Evolutionary conservation across 2,113 vertebrate species (phyloP).

Genomic region (Calidris pugnax): DNA sequence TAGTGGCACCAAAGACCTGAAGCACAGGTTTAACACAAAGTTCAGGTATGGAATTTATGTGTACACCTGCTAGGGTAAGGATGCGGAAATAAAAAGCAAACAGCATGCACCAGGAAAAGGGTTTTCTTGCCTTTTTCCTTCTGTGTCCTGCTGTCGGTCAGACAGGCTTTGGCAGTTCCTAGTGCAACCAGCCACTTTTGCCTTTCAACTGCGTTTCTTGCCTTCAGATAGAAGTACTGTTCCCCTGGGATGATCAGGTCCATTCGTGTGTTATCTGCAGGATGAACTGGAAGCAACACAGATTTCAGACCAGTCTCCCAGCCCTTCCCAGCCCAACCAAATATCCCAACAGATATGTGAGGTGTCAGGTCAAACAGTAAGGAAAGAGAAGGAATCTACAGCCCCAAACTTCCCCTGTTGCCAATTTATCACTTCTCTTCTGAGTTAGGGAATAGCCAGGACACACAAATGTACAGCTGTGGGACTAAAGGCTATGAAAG

Average conservation of each 20-base stretch:
- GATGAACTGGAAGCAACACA: conserved; percentile 81
- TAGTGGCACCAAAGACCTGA: neutral
- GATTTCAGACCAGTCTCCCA: neutral
- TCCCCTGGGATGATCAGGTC: conserved; percentile 96
- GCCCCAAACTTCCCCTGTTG: neutral
- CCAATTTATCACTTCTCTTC: neutral
- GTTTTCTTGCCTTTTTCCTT: conserved; percentile 89
- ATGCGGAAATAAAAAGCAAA: neutral
- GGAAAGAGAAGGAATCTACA: neutral
- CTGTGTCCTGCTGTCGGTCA: conserved; percentile 93
- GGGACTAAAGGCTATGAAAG: neutral
- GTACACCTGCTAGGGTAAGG: neutral
- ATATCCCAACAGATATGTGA: neutral
- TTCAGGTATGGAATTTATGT: neutral
- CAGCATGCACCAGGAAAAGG: neutral
- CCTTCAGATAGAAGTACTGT: conserved; percentile 95
- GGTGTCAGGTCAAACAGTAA: neutral
- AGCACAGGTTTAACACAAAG: neutral
- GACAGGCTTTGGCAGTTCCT: conserved; percentile 94
- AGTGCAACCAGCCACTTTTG: conserved; percentile 96
- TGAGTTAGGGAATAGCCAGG: neutral
- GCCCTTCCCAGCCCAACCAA: neutral
- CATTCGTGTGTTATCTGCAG: conserved; percentile 90
- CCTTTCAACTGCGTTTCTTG: conserved; percentile 92
- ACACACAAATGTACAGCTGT: neutral